Evolutionary conservation across 1,140 invertebrate genomes (phyloP), one percentile per base, ranked within the genome.

Genomic region (Drosophila suzukii): DNA sequence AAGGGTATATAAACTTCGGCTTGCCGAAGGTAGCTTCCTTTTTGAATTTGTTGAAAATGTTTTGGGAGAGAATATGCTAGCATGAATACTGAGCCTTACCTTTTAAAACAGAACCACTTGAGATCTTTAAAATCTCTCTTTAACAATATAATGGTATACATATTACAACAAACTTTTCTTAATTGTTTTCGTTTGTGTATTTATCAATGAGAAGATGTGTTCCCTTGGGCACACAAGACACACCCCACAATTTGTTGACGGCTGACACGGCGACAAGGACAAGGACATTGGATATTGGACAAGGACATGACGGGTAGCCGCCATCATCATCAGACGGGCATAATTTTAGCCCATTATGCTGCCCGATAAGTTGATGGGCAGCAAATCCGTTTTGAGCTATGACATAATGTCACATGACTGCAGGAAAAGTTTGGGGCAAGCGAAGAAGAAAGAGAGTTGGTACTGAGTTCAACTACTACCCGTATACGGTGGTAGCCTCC

Each of bases 401-500:
- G 27, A 51, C 49, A 51, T 83, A 78, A 81, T 78, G 78, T 75
- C 58, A 78, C 39, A 79, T 67, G 61, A 57, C 65, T 68, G 78
- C 82, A 70, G 59, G 51, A 54, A 51, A 53, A 36, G 49, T 50
- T 50, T 32, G 24, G 7, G 24, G 30, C 8, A 12, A 8, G 7
- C 3, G 7, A 34, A 11, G 13, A n/a, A 8, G 8, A 6, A 8
- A 34, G 30, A 5, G n/a, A 49, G 55, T 62, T 44, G 0, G 11
- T 39, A n/a, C 20, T 30, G 51, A n/a, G 36, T 30, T 36, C 39
- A 17, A 4, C 17, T 32, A 76, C 27, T 27, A 27, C 20, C 20
- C 20, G 2, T 20, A 2, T 20, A 20, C 67, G 27, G n/a, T 7
- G 27, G 7, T 32, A 2, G 27, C 44, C 7, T 32, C 12, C 7